Conservation (phyloP, 2,888 invertebrate species). For the Stegana nigrithorax region DNA sequence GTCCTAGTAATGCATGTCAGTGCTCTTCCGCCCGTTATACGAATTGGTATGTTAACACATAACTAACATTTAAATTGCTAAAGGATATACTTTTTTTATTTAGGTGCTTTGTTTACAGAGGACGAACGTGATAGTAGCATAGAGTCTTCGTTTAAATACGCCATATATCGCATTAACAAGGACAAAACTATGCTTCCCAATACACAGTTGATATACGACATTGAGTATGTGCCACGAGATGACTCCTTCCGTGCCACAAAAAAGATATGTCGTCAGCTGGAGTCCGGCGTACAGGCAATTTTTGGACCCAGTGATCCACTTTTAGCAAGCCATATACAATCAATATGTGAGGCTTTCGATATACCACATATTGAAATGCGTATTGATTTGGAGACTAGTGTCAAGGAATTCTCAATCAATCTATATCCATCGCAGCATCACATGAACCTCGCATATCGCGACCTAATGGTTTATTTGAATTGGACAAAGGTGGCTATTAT, state of each 20-base stretch:
- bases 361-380: conserved; percentile 89
- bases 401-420: conserved; percentile 83
- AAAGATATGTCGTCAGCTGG: conserved; percentile 77
- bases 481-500: conserved; percentile 95
- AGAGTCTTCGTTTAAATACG: conserved; percentile 93
- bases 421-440: conserved; percentile 86
- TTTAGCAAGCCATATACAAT: conserved; percentile 85
- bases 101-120: conserved; percentile 92
- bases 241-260: conserved; percentile 93
- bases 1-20: conserved; percentile 61
- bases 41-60: conserved; percentile 71
- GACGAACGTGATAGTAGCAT: conserved; percentile 88
- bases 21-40: conserved; percentile 75
- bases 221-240: conserved; percentile 87
- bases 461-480: conserved; percentile 87
- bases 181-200: conserved; percentile 85
- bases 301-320: conserved; percentile 85
- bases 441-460: conserved; percentile 85
- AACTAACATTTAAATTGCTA: background rate
- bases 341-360: conserved; percentile 88
- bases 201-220: conserved; percentile 87
- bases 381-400: conserved; percentile 73
- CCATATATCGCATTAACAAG: conserved; percentile 92
- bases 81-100: background rate
- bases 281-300: conserved; percentile 79